Evolutionary conservation across 2,797 vertebrate species (phyloP), one percentile per base, ranked within the genome.

Genomic region (Clamator glandarius): DNA sequence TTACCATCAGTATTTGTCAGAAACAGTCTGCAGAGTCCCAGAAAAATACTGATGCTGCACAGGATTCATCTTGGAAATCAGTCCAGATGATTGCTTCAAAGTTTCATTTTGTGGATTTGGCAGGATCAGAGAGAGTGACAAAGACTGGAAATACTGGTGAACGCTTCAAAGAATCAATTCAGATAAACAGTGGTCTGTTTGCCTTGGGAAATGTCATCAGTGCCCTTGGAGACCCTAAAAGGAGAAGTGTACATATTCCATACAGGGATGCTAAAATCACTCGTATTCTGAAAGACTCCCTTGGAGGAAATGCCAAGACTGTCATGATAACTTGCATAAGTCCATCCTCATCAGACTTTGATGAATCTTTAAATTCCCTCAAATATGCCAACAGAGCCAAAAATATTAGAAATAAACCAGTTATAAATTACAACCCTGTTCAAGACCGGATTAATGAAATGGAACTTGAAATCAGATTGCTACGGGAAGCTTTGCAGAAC

Each of bases 211-310:
- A 99, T 5, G 99, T 99, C 46, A 99, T 99, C 95, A 98, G 98
- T 5, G 98, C 98, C 50, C 98, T 99, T 42, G 98, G 98, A 50
- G 98, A 99, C 63, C 97, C 97, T 8, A 97, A 97, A 89, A 97
- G 97, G 35, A 98, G 98, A 84, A 98, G 89, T 42, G 94, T 96
- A 59, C 98, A 99, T 73, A 96, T 99, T 88, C 98, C 99, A 3
- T 99, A 99, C 58, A 98, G 99, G 11, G 98, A 98, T 93, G 97
- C 99, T 90, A 99, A 99, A 97, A 98, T 99, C 57, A 99, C 99
- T 52, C 98, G 98, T 44, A 98, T 99, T 89, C 98, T 99, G 61
- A 98, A 99, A 62, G 99, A 99, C 62, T 99, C 99, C 2, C 94
- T 99, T 63, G 99, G 99, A 90, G 99, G 99, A 87, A 99, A 98